Percentiles rank a stretch among this genome's conserved stretches.
Evolutionary conservation across 2,888 invertebrate genomes (phyloP).

Genomic region (Cephus rjabovi): DNA sequence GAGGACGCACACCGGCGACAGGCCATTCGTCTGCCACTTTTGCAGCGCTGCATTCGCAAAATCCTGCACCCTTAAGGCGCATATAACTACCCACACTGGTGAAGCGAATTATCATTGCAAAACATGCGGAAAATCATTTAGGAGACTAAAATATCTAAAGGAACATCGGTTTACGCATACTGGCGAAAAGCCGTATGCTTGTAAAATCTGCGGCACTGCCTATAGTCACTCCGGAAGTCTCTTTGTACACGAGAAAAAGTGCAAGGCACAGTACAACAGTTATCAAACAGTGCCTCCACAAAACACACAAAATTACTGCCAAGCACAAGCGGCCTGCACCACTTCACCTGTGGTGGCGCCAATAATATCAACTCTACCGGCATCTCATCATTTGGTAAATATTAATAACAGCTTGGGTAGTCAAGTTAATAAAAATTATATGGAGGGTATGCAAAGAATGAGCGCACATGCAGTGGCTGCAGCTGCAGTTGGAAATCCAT

Average conservation of each 20-base stretch:
- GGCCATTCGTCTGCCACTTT: constrained; percentile 59
- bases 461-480: constrained; percentile 22
- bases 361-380: constrained; percentile 37
- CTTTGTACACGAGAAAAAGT: constrained; percentile 58
- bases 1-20: constrained; percentile 58
- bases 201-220: constrained; percentile 57
- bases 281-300: constrained; percentile 30
- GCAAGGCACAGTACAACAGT: constrained; percentile 28
- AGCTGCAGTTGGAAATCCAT: constrained; percentile 24
- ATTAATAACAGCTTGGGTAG: constrained; percentile 27
- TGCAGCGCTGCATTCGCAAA: constrained; percentile 60
- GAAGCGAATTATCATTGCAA: constrained; percentile 62
- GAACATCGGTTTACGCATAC: constrained; percentile 59
- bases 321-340: constrained; percentile 18
- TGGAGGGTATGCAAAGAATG: constrained; percentile 33
- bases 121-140: constrained; percentile 59
- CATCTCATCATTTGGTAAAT: constrained; percentile 30
- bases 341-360: constrained; percentile 26
- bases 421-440: constrained; percentile 36
- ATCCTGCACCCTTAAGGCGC: constrained; percentile 58
- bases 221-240: constrained; percentile 60
- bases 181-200: constrained; percentile 59
- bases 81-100: constrained; percentile 59
- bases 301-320: constrained; percentile 31
- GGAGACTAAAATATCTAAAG: constrained; percentile 56